These are phyloP conservation scores for Dermochelys coriacea DNA, from an alignment of 2,797 vertebrate genomes.

Conservation along the genomic window DNA sequence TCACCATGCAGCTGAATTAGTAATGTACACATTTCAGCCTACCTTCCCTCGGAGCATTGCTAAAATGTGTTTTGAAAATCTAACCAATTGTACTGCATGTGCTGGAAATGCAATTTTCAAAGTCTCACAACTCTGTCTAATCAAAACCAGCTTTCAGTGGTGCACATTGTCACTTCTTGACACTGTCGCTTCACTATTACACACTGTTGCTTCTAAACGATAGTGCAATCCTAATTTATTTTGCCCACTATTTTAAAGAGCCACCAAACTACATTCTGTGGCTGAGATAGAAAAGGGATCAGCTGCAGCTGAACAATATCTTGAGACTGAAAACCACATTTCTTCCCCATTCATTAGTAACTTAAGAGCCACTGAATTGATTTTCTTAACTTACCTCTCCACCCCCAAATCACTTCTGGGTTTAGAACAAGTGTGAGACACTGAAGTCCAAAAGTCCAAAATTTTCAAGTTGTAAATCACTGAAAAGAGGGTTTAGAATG, in stretches of 20 bases:
- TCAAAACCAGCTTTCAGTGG: not conserved
- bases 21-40: not conserved
- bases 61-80: not conserved
- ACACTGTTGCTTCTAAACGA: not conserved
- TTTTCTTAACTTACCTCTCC: not conserved
- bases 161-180: fast-evolving
- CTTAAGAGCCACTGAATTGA: not conserved
- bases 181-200: not conserved
- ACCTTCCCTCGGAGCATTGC: not conserved
- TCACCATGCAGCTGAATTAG: not conserved
- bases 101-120: conserved; percentile 23
- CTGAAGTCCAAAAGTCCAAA: not conserved
- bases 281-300: not conserved
- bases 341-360: not conserved
- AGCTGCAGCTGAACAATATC: not conserved
- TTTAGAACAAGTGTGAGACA: not conserved
- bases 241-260: conserved; percentile 1
- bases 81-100: not conserved
- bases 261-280: not conserved
- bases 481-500: conserved; percentile 48
- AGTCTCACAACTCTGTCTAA: not conserved
- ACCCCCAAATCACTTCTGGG: not conserved
- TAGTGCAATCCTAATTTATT: conserved; percentile 34
- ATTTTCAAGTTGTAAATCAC: not conserved
- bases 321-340: conserved; percentile 11